Base-by-base conservation (phyloP, 2,113 vertebrate species). In the Trachemys scripta region DNA sequence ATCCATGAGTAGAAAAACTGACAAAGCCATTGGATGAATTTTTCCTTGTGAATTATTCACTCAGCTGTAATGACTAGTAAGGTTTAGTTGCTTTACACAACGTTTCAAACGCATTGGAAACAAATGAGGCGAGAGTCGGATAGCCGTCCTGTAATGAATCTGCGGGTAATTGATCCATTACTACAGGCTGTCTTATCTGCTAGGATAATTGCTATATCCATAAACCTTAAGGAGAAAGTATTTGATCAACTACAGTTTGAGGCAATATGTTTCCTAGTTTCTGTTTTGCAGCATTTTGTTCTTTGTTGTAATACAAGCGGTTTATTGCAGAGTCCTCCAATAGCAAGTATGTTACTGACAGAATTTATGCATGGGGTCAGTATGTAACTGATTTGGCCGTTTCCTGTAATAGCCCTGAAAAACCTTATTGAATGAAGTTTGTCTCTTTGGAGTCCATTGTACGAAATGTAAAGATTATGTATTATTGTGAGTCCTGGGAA, bases 191-290 rank as follows among this genome's bases (percentile, higher is more conserved):
- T 38, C 49, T 50, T 49, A 8, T 1, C 38, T 90, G 83, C n/a
- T 78, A 2, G 56, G 0, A 0, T 3, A 1, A 3, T 4, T 57
- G 49, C 72, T 31, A 11, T 35, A 38, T n/a, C 88, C 88, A 10
- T 4, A 5, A 84, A 27, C 79, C 94, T 82, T 91, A 86, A 78
- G 84, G 65, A 54, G 91, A 42, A 27, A 20, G 10, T 69, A 8
- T 22, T 57, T 42, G 2, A 3, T 87, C 81, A 45, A 49, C 85
- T 4, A 1, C 62, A 53, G 19, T 56, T 85, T 13, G 8, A 19
- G 45, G 79, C 47, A 87, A 8, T 49, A 72, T 79, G 38, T 38
- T 93, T 51, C 56, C 79, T 45, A 0, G 17, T 91, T 22, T 88
- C 45, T 22, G n/a, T 65, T 90, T 25, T 72, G 88, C 53, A 47